phyloP scores from a whole-genome alignment of 2,113 vertebrate species.

The Cairina moschata region DNA sequence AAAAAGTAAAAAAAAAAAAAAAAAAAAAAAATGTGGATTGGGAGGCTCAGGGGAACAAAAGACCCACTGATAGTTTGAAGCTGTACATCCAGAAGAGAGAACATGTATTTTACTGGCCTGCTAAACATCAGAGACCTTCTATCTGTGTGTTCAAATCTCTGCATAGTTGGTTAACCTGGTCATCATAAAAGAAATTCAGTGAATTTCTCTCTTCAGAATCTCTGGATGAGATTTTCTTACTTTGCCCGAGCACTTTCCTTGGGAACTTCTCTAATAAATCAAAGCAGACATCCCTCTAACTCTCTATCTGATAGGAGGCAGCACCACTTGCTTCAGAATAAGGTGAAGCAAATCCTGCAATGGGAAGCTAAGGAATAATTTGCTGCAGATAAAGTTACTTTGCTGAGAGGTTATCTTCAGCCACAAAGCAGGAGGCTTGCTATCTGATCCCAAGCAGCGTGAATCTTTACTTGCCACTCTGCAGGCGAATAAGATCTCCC shows the following conservation, averaged over 20 bases:
- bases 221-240: slow-evolving; percentile 29
- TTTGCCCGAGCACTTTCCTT: slow-evolving; percentile 2
- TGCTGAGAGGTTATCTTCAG: slow-evolving; percentile 54
- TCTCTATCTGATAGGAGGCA: slow-evolving; percentile 30
- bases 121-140: not conserved
- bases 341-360: slow-evolving; percentile 58
- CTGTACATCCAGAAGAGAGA: not conserved
- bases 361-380: slow-evolving; percentile 60
- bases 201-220: not conserved
- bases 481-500: not conserved
- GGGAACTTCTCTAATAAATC: slow-evolving; percentile 41
- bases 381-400: slow-evolving; percentile 60
- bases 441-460: slow-evolving; percentile 36
- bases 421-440: slow-evolving; percentile 44
- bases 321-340: slow-evolving; percentile 25
- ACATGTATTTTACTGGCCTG: not conserved
- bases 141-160: not conserved
- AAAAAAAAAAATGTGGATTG: slow-evolving; percentile 27
- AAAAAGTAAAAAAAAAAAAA: not conserved
- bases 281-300: slow-evolving; percentile 38
- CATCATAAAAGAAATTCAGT: slow-evolving; percentile 11
- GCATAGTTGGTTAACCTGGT: slow-evolving; percentile 8
- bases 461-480: slow-evolving; percentile 26
- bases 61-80: not conserved
- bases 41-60: not conserved